A percentile compares a stretch with the other conserved stretches of the same genome.
phyloP scores from a whole-genome alignment of 1,140 invertebrate species.

The Oryctes rhinoceros region DNA sequence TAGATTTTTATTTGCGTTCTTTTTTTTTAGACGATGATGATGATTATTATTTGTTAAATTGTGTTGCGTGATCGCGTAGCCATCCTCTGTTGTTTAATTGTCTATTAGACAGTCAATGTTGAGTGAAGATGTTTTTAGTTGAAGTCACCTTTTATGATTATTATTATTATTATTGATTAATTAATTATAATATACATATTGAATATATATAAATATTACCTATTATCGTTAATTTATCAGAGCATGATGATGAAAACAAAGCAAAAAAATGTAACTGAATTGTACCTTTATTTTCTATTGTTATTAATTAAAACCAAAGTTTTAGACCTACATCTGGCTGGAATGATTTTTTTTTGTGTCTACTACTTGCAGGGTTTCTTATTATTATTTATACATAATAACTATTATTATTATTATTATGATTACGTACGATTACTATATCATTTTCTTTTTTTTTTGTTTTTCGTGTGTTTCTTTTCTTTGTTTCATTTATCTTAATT shows the following conservation, averaged over 20 bases:
- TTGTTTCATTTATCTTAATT: constrained; percentile 1
- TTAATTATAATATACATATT: constrained; percentile 39
- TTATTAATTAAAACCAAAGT: constrained; percentile 60
- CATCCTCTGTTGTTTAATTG: constrained; percentile 60
- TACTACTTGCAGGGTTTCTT: constrained; percentile 8
- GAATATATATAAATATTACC: constrained; percentile 39
- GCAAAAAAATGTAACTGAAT: constrained; percentile 55
- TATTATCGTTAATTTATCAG: constrained; percentile 54
- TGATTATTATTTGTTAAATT: constrained; percentile 50
- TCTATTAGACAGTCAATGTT: constrained; percentile 57
- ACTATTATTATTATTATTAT: neutral
- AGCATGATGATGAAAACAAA: constrained; percentile 48
- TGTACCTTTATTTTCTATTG: constrained; percentile 61
- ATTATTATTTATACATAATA: neutral
- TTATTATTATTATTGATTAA: constrained; percentile 33
- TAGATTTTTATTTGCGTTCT: constrained; percentile 36
- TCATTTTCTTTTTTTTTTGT: constrained; percentile 8
- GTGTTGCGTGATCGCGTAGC: constrained; percentile 57
- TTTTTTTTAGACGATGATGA: constrained; percentile 41
- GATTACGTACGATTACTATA: neutral
- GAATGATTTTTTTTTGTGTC: constrained; percentile 46
- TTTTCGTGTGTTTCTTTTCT: neutral
- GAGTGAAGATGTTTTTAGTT: constrained; percentile 57
- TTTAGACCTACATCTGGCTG: constrained; percentile 54
- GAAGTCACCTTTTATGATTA: constrained; percentile 46